Evolutionary conservation across 2,797 vertebrate genomes (phyloP).

Genomic region (Manis javanica): DNA sequence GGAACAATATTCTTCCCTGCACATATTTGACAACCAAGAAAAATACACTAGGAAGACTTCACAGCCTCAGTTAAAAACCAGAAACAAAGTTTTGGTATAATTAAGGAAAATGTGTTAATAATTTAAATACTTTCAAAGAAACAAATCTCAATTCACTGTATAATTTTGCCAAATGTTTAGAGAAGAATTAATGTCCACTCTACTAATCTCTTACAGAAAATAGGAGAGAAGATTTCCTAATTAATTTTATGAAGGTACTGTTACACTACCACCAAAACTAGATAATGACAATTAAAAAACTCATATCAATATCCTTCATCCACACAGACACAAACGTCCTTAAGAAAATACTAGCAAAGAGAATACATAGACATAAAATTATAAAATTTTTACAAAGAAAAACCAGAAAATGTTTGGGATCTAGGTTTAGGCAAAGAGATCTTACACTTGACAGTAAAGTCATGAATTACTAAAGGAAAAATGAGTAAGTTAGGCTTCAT

Average conservation of each 20-base stretch:
- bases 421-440: neutral
- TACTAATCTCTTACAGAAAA: neutral
- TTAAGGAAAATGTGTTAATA: neutral
- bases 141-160: neutral
- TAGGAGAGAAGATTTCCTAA: neutral
- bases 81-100: neutral
- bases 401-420: neutral
- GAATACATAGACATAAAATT: neutral
- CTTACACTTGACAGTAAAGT: neutral
- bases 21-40: slow-evolving; percentile 26
- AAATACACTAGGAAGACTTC: neutral
- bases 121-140: neutral
- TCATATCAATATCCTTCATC: neutral
- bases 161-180: neutral
- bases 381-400: neutral
- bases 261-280: neutral
- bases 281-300: neutral
- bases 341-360: neutral
- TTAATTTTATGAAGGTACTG: neutral
- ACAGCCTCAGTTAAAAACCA: neutral
- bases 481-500: neutral
- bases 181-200: neutral
- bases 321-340: neutral
- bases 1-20: neutral
- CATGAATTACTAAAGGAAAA: neutral